These are phyloP conservation scores for Gordius sp. DNA, from an alignment of 2,888 invertebrate genomes.

Conservation along the genomic window DNA sequence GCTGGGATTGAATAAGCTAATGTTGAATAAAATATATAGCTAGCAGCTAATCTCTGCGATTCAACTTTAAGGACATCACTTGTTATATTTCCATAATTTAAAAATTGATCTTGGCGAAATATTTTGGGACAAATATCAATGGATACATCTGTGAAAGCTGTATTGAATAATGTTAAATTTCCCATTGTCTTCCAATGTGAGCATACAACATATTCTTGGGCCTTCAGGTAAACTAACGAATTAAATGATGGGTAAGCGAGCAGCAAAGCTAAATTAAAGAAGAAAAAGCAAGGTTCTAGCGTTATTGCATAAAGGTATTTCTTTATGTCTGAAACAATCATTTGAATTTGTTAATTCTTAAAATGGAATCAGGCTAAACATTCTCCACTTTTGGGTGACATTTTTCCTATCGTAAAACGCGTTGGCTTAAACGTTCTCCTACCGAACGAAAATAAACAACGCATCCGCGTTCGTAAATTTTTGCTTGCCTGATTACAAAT, in stretches of 20 bases:
- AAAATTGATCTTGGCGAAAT: background rate
- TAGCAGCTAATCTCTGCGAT: background rate
- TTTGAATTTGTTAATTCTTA: too few species aligned
- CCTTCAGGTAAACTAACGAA: background rate
- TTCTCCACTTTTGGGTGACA: too few species aligned
- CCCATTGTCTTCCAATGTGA: too few species aligned
- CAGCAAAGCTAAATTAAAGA: background rate
- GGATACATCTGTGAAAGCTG: background rate
- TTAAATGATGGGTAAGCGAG: background rate
- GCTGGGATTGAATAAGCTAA: background rate
- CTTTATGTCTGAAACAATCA: too few species aligned
- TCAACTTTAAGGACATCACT: background rate
- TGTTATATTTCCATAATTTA: background rate
- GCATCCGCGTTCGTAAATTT: too few species aligned
- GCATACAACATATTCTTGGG: background rate
- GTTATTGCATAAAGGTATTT: background rate
- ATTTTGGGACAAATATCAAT: background rate
- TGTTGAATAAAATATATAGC: constrained; percentile 13
- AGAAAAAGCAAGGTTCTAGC: background rate
- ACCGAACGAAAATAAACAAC: too few species aligned
- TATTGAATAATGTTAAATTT: background rate
- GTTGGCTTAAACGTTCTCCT: too few species aligned
- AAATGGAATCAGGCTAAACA: too few species aligned
- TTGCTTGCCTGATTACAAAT: too few species aligned
- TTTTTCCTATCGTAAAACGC: too few species aligned